Conservation (phyloP, 1,140 invertebrate species). For the Caenorhabditis remanei region DNA sequence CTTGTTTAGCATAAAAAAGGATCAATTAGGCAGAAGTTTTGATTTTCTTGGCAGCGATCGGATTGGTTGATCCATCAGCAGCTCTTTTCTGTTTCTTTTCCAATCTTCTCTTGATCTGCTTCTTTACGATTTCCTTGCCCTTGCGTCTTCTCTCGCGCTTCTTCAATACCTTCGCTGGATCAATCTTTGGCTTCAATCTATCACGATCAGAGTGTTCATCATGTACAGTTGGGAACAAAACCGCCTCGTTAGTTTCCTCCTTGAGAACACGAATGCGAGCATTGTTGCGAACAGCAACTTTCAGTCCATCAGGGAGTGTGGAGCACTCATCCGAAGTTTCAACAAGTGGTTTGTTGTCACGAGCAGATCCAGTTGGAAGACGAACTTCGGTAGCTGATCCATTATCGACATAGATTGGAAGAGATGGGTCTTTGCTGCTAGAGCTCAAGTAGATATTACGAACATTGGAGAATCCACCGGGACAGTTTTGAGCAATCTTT, state of each 20-base stretch:
- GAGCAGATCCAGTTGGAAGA: conserved; percentile 14
- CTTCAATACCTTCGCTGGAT: conserved; percentile 56
- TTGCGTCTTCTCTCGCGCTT: conserved; percentile 29
- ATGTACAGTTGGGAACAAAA: conserved; percentile 64
- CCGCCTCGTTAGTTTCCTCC: conserved; percentile 52
- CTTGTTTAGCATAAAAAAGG: not conserved
- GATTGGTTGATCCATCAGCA: not conserved
- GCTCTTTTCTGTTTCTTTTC: conserved; percentile 48
- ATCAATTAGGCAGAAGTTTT: not conserved
- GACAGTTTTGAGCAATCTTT: conserved; percentile 60
- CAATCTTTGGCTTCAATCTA: conserved; percentile 63
- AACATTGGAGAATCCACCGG: conserved; percentile 65
- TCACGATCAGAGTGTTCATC: conserved; percentile 63
- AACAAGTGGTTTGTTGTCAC: conserved; percentile 21
- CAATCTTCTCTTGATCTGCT: conserved; percentile 28
- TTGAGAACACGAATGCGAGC: conserved; percentile 63
- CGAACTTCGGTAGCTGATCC: conserved; percentile 27
- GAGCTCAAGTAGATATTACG: conserved; percentile 63
- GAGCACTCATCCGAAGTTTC: conserved; percentile 58
- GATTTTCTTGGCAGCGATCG: conserved; percentile 20
- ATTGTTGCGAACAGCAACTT: conserved; percentile 61
- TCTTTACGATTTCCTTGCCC: conserved; percentile 30
- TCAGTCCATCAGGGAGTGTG: conserved; percentile 66
- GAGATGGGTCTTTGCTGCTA: conserved; percentile 46
- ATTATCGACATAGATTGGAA: conserved; percentile 65